Conservation (phyloP, 2,797 vertebrate genomes). For the Nothura maculosa region DNA sequence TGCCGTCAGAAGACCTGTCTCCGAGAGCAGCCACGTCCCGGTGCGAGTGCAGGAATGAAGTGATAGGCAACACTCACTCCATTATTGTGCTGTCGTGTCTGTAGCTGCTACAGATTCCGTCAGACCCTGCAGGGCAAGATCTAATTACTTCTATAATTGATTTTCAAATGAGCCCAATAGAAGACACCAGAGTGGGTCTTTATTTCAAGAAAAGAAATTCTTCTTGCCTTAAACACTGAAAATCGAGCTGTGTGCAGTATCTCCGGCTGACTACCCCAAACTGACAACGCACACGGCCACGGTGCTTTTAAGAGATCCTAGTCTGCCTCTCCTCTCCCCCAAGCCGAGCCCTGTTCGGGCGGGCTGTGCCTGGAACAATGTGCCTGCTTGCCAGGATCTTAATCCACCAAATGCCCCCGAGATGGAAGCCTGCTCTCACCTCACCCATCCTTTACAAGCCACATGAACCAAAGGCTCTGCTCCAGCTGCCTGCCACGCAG, state of each 20-base stretch:
- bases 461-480: neutral
- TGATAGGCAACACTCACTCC: neutral
- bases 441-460: neutral
- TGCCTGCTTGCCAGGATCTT: neutral
- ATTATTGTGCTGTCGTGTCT: neutral
- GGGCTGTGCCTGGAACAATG: neutral
- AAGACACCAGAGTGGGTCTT: neutral
- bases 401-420: neutral
- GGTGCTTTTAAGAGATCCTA: rapidly evolving
- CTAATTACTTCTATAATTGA: neutral
- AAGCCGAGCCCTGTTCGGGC: neutral
- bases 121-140: neutral
- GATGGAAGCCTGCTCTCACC: neutral
- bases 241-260: no score
- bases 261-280: neutral
- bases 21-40: neutral
- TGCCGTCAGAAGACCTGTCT: neutral
- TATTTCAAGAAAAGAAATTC: neutral
- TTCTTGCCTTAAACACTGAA: no score
- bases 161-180: neutral
- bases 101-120: neutral
- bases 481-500: neutral
- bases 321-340: neutral
- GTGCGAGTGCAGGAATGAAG: neutral
- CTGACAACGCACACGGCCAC: neutral